Percentiles rank a stretch among this genome's conserved stretches.
Conservation (phyloP, 37 sponge, comb jelly and placozoan species). For the Hexactinellida sp. region DNA sequence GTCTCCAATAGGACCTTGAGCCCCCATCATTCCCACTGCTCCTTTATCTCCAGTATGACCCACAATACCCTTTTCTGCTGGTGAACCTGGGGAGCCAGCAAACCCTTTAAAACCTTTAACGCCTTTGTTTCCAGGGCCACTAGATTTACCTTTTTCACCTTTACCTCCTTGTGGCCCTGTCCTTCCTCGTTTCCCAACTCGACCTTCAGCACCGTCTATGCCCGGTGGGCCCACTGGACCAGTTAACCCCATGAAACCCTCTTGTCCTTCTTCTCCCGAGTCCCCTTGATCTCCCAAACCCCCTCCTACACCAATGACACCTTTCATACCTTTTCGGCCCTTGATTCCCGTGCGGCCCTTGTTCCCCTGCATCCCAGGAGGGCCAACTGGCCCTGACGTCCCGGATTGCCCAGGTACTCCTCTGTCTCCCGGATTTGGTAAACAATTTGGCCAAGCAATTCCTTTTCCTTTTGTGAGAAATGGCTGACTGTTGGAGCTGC, state of each 20-base stretch:
- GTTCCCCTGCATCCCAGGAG: constrained; percentile 16
- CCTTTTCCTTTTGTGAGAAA: neutral
- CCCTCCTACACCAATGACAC: constrained; percentile 15
- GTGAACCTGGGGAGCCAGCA: neutral
- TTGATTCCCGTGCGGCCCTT: neutral
- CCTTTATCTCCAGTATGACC: constrained; percentile 21
- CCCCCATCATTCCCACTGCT: constrained; percentile 19
- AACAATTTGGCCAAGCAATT: neutral
- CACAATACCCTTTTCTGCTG: constrained; percentile 6
- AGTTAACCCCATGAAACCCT: constrained; percentile 7
- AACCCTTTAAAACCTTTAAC: constrained; percentile 19
- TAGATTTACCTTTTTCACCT: constrained; percentile 9
- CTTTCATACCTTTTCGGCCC: constrained; percentile 10
- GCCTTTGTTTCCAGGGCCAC: constrained; percentile 15
- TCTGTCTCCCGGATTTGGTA: neutral
- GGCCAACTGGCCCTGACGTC: neutral
- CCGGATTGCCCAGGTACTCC: constrained; percentile 20
- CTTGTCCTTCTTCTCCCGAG: neutral
- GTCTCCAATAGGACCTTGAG: constrained; percentile 21
- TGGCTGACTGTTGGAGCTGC: neutral
- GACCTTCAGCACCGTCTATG: neutral
- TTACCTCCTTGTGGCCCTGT: constrained; percentile 19
- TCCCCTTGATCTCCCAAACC: constrained; percentile 5
- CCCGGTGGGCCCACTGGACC: constrained; percentile 5
- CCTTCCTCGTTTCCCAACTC: neutral